Evolutionary conservation across 2,888 invertebrate genomes (phyloP), one percentile per base, ranked within the genome.

Genomic region (Drosophila nigricruria): DNA sequence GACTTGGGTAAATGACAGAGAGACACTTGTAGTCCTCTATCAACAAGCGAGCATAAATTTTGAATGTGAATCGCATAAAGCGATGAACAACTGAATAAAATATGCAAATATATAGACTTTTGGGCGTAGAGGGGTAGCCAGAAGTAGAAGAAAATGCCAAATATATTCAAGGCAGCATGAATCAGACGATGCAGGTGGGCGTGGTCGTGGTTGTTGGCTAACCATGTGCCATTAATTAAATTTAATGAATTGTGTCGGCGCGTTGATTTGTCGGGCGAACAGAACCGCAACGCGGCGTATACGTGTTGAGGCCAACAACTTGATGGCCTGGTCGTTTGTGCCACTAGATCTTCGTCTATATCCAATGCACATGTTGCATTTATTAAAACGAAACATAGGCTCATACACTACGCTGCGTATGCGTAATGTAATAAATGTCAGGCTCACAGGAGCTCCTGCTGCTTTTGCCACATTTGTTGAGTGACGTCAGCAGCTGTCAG

Each of bases 191-290:
- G 32, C 58, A 47, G 47, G 34, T 70, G 57, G 81, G 79, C 70
- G 73, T 73, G 67, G 61, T 56, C 14, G 34, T 38, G 42, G 23
- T 14, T 27, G 59, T 36, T 27, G 60, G 3, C 57, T 66, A 79
- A 76, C 76, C 74, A 70, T 67, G 49, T 68, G 65, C 56, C 76
- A 81, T 84, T 84, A 84, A 84, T 84, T 83, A 84, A 76, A 88
- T 73, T 86, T 86, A 86, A 84, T 88, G 83, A 88, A 86, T 81
- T 82, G 73, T 84, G 75, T 63, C 86, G 69, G 45, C 63, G 83
- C 62, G 84, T 76, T 84, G 84, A 88, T 85, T 85, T 85, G 36
- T 72, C 57, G 12, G 6, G 42, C 38, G n/a, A n/a, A n/a, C 50
- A 1, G n/a, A 23, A 43, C 2, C 16, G 25, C 66, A 79, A 73